Conservation (phyloP, 2,888 invertebrate species). For the Cosmorhoe ocellata region DNA sequence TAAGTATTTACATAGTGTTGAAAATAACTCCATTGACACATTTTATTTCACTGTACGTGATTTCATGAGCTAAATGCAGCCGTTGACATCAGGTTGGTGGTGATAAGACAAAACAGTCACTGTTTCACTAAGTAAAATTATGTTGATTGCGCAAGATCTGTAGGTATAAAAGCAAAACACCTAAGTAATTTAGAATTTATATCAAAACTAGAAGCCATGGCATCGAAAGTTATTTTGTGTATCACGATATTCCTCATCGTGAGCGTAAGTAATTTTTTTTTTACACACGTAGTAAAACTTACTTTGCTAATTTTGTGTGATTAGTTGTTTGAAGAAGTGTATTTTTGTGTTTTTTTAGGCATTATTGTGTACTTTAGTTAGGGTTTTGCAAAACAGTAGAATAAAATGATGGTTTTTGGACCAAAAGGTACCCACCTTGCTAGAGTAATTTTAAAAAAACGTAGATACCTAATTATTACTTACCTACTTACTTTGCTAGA, state of each 20-base stretch:
- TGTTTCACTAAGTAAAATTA: slow-evolving; percentile 10
- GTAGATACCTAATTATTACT: neutral
- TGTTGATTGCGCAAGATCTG: slow-evolving; percentile 24
- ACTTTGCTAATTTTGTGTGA: no score
- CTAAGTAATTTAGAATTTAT: slow-evolving; percentile 7
- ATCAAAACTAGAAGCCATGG: slow-evolving; percentile 19
- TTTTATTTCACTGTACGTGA: neutral
- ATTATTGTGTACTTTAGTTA: no score
- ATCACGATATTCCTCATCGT: slow-evolving; percentile 26
- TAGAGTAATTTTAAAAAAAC: no score
- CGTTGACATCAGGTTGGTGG: neutral
- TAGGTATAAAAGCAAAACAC: slow-evolving; percentile 23
- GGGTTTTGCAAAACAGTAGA: no score
- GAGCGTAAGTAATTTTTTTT: slow-evolving; percentile 23
- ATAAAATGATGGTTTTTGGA: no score
- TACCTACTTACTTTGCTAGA: neutral
- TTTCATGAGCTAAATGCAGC: neutral
- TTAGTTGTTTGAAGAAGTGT: no score
- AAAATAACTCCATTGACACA: neutral
- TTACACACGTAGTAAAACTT: no score
- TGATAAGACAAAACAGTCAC: slow-evolving; percentile 11
- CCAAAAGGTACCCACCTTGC: no score
- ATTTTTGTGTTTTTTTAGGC: no score
- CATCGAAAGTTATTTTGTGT: slow-evolving; percentile 29
- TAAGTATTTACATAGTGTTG: no score